A percentile compares a stretch with the other conserved stretches of the same genome.
Evolutionary conservation across 1,140 invertebrate genomes (phyloP).

Genomic region (Dryas iulia): DNA sequence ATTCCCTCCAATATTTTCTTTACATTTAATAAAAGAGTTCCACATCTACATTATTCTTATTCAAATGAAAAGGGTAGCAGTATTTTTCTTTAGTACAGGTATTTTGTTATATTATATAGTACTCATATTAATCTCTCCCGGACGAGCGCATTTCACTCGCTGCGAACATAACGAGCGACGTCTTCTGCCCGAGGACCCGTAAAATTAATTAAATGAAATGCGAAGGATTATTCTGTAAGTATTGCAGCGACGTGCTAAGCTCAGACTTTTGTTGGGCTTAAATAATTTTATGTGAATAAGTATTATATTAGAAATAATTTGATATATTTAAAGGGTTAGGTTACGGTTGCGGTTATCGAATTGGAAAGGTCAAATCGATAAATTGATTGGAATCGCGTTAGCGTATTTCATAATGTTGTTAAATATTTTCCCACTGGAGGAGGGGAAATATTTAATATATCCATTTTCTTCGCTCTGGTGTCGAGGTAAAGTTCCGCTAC

Average conservation of each 20-base stretch:
- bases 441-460: no score
- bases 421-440: no score
- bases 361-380: no score
- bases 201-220: slow-evolving; percentile 60
- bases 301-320: not conserved
- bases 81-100: not conserved
- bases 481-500: not conserved
- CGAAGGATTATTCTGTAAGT: slow-evolving; percentile 49
- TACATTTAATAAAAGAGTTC: not conserved
- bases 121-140: slow-evolving; percentile 3
- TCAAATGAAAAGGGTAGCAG: not conserved
- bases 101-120: not conserved
- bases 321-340: no score
- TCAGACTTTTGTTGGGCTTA: slow-evolving; percentile 22
- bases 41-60: not conserved
- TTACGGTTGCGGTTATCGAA: no score
- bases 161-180: slow-evolving; percentile 31
- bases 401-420: no score
- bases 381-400: no score
- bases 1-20: not conserved
- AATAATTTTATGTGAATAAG: not conserved
- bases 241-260: slow-evolving; percentile 46
- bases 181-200: slow-evolving; percentile 44
- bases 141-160: slow-evolving; percentile 3
- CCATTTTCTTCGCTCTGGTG: no score